A percentile compares a stretch with the other conserved stretches of the same genome.
Conservation (phyloP, 92 coral and sea anemone genomes). For the Parazoanthus darwini region DNA sequence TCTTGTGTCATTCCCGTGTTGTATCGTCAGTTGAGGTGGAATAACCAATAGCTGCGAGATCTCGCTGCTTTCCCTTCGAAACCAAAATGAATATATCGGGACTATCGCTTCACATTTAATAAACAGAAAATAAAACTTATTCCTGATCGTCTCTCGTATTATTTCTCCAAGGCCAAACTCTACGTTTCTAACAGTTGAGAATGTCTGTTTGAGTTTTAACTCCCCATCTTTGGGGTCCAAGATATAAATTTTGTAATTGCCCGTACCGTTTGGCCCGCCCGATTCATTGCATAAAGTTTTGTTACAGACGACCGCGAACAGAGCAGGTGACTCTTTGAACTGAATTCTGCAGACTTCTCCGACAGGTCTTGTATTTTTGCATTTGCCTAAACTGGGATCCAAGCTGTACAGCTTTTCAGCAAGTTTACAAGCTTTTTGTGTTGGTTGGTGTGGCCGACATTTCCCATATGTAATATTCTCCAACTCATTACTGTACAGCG, state of each 20-base stretch:
- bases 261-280: neutral
- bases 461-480: slow-evolving; percentile 48
- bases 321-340: neutral
- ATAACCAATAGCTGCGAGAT: slow-evolving; percentile 56
- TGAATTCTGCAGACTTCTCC: slow-evolving; percentile 53
- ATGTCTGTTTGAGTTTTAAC: slow-evolving; percentile 29
- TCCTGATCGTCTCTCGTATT: slow-evolving; percentile 33
- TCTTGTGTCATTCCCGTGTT: slow-evolving; percentile 24
- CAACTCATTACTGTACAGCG: neutral
- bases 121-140: slow-evolving; percentile 59
- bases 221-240: slow-evolving; percentile 59
- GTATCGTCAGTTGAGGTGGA: slow-evolving; percentile 48
- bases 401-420: slow-evolving; percentile 46
- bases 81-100: too few species aligned
- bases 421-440: slow-evolving; percentile 48
- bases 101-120: slow-evolving; percentile 38
- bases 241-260: slow-evolving; percentile 16
- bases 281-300: neutral
- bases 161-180: slow-evolving; percentile 50
- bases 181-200: slow-evolving; percentile 48
- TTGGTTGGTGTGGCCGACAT: slow-evolving; percentile 65
- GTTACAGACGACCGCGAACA: neutral
- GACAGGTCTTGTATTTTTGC: slow-evolving; percentile 36
- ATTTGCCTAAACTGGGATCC: slow-evolving; percentile 46
- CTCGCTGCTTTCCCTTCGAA: neutral